Conservation (phyloP, 2,113 vertebrate species). For the Chloebia gouldiae region DNA sequence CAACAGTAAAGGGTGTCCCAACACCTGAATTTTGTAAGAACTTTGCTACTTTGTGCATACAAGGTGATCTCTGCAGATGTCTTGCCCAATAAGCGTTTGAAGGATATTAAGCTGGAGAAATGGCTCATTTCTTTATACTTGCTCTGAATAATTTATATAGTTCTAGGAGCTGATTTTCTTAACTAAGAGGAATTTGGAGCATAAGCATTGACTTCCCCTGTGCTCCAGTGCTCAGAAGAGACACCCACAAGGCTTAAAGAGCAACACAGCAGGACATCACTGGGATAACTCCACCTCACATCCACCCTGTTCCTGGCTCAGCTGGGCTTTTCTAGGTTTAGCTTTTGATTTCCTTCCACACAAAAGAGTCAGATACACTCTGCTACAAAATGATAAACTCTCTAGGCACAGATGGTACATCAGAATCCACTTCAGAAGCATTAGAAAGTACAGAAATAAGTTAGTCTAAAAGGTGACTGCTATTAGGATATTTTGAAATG, state of each 20-base stretch:
- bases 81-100: neutral
- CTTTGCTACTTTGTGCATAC: neutral
- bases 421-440: neutral
- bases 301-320: neutral
- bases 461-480: neutral
- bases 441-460: neutral
- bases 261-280: neutral
- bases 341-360: neutral
- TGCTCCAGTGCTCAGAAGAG: neutral
- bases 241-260: neutral
- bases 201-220: neutral
- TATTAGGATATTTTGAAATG: neutral
- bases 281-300: neutral
- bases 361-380: neutral
- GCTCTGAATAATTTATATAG: neutral
- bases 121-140: neutral
- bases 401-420: neutral
- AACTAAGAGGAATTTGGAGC: neutral
- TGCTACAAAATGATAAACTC: neutral
- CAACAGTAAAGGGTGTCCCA: neutral
- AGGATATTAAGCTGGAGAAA: neutral
- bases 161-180: neutral
- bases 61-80: neutral
- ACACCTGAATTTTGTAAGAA: neutral
- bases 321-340: neutral